Percentiles rank a stretch among this genome's conserved stretches.
Conservation (phyloP, 1,140 invertebrate genomes). For the Callitettix versicolor region DNA sequence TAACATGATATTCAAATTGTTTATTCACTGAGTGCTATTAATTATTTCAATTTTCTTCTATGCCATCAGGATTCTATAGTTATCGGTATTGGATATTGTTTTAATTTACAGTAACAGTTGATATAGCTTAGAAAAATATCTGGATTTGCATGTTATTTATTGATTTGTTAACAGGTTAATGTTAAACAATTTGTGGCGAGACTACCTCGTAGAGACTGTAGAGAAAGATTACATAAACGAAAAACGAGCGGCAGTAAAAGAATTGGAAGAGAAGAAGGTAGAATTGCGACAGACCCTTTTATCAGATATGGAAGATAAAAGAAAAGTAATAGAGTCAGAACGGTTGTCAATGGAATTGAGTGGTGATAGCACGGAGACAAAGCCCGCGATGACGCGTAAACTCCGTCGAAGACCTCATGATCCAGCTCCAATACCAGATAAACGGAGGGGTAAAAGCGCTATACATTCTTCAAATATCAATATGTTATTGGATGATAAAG, state of each 20-base stretch:
- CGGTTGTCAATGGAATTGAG: constrained; percentile 56
- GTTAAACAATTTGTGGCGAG: constrained; percentile 72
- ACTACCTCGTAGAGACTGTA: constrained; percentile 74
- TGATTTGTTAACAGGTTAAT: constrained; percentile 41
- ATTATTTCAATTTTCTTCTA: no score
- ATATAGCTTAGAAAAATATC: no score
- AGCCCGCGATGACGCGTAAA: constrained; percentile 67
- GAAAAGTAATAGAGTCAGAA: constrained; percentile 79
- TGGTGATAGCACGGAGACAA: constrained; percentile 45
- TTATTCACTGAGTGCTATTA: no score
- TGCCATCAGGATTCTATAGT: no score
- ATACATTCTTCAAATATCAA: constrained; percentile 60
- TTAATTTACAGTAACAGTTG: no score
- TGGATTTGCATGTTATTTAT: no score
- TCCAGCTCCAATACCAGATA: constrained; percentile 74
- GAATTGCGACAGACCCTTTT: constrained; percentile 84
- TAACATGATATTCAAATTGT: no score
- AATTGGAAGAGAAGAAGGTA: constrained; percentile 91
- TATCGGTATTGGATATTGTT: no score
- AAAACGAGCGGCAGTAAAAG: constrained; percentile 75
- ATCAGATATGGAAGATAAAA: constrained; percentile 85
- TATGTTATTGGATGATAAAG: constrained; percentile 77
- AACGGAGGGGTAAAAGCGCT: constrained; percentile 64
- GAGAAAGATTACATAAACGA: constrained; percentile 81
- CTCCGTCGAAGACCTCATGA: constrained; percentile 85